phyloP scores from a whole-genome alignment of 2,113 vertebrate species.

The Gracilinanus agilis region DNA sequence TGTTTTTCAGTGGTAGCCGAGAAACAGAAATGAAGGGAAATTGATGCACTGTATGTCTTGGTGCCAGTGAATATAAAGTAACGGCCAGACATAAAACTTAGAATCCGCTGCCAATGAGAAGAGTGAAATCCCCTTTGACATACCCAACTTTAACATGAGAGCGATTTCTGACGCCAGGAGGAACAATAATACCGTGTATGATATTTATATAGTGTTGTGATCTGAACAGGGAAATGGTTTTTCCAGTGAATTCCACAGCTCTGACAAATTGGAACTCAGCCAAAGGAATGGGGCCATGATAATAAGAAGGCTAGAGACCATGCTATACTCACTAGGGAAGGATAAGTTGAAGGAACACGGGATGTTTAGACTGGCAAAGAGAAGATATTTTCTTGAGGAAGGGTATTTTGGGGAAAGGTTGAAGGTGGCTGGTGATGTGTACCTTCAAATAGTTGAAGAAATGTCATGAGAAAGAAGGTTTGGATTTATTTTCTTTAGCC shows the following conservation, averaged over 20 bases:
- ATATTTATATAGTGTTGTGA: background rate
- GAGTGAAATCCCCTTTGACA: conserved; percentile 37
- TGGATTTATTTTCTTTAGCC: background rate
- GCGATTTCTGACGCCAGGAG: conserved; percentile 56
- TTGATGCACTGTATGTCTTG: conserved; percentile 73
- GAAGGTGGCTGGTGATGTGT: background rate
- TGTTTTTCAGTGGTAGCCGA: conserved; percentile 81
- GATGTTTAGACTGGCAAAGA: background rate
- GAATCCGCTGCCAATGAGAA: conserved; percentile 53
- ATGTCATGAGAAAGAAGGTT: background rate
- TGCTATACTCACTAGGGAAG: background rate
- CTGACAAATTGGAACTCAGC: background rate
- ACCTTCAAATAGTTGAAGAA: background rate
- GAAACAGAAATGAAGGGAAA: conserved; percentile 83
- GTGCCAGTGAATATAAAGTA: conserved; percentile 73
- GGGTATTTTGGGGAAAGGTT: background rate
- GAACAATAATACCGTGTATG: background rate
- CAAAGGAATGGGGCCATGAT: background rate
- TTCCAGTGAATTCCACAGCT: background rate
- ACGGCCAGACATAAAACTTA: conserved; percentile 76
- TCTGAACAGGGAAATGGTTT: background rate
- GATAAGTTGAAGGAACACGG: background rate
- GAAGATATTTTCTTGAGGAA: background rate
- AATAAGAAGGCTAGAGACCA: background rate
- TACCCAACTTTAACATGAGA: conserved; percentile 62